These are phyloP conservation scores for Oasisia sp. DNA, from an alignment of 2,888 invertebrate species.

Conservation along the genomic window DNA sequence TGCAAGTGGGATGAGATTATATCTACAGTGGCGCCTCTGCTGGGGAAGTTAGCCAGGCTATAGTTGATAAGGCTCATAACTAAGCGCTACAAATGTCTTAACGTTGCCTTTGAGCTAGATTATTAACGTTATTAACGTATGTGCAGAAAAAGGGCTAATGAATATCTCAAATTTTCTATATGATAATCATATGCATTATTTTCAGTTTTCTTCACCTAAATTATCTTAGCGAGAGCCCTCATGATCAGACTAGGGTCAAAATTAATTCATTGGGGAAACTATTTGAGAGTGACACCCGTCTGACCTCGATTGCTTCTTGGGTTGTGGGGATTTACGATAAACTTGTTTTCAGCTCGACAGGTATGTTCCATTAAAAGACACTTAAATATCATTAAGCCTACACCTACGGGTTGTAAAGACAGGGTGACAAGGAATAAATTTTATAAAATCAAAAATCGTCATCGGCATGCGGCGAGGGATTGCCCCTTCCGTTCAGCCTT, in stretches of 20 bases:
- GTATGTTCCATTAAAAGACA: not conserved
- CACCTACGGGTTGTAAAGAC: not conserved
- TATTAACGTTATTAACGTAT: not conserved
- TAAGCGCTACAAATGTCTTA: not conserved
- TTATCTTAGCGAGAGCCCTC: not conserved
- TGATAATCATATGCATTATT: not conserved
- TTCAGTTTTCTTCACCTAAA: not conserved
- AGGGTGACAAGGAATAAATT: not conserved
- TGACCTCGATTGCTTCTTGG: not conserved
- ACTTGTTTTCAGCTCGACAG: conserved; percentile 4
- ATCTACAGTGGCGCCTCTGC: too few relatives aligned
- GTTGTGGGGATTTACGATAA: not conserved
- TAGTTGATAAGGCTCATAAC: too few relatives aligned
- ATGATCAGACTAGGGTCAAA: not conserved
- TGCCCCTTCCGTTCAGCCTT: not conserved
- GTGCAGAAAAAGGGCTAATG: not conserved
- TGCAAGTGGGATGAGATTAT: too few relatives aligned
- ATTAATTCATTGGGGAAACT: not conserved
- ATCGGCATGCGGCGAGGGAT: not conserved
- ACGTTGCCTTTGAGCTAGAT: not conserved
- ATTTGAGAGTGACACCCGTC: not conserved
- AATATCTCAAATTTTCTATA: too few relatives aligned
- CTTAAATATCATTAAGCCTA: not conserved
- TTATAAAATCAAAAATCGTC: not conserved
- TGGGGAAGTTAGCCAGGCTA: too few relatives aligned